Percentiles rank a stretch among this genome's conserved stretches.
These are phyloP conservation scores for Callaeas wilsoni DNA, from an alignment of 2,113 vertebrate genomes.

Conservation along the genomic window DNA sequence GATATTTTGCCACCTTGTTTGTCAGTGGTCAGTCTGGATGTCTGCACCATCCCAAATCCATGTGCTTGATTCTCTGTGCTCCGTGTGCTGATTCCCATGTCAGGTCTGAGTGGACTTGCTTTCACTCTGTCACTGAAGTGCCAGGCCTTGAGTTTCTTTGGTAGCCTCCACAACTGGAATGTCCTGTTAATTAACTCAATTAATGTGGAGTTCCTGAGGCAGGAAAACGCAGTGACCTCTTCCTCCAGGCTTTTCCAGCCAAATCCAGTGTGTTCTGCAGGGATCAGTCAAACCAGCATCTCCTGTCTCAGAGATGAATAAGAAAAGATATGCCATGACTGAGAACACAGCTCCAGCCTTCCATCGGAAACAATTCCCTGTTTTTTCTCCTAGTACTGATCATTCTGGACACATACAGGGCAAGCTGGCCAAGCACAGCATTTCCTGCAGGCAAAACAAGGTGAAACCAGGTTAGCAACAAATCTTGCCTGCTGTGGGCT, in stretches of 20 bases:
- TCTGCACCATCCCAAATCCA: not conserved
- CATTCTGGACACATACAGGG: not conserved
- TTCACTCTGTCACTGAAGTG: not conserved
- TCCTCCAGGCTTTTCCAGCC: not conserved
- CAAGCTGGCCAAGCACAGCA: not conserved
- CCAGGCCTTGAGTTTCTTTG: not conserved
- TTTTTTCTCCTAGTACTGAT: not conserved
- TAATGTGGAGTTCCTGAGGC: not conserved
- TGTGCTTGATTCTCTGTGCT: accelerated
- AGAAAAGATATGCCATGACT: no score
- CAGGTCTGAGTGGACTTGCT: not conserved
- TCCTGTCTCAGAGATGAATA: not conserved
- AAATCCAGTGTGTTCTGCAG: not conserved
- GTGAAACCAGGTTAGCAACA: not conserved
- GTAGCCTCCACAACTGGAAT: not conserved
- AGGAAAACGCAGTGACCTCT: not conserved
- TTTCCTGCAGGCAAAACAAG: not conserved
- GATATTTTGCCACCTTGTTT: not conserved
- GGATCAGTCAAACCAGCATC: not conserved
- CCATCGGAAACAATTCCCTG: not conserved
- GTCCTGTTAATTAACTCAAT: not conserved
- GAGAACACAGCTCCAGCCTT: not conserved
- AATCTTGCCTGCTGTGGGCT: not conserved
- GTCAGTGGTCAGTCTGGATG: not conserved
- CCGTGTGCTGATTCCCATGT: accelerated